phyloP scores from a whole-genome alignment of 2,113 vertebrate genomes.

The Callaeas wilsoni region DNA sequence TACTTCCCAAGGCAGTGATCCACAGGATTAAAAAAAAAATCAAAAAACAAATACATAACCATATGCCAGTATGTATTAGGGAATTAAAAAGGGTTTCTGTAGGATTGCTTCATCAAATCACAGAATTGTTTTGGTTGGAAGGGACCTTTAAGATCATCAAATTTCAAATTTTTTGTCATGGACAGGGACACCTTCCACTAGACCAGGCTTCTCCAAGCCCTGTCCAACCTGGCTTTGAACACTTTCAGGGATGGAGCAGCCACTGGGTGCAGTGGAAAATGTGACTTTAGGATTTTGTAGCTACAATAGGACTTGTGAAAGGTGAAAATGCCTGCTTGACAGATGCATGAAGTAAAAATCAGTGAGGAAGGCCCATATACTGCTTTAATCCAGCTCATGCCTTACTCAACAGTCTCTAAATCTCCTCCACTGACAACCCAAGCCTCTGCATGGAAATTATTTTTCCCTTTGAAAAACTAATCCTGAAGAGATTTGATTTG shows the following conservation, averaged over 20 bases:
- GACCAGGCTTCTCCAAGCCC: background rate
- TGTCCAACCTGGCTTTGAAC: background rate
- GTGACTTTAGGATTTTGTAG: background rate
- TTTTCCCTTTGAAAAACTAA: constrained; percentile 14
- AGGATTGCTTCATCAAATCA: background rate
- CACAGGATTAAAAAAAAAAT: background rate
- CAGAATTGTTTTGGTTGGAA: background rate
- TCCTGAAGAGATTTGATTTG: background rate
- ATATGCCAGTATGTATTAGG: background rate
- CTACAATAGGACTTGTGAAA: background rate
- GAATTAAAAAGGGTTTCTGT: background rate
- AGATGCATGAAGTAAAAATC: background rate
- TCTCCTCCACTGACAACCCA: background rate
- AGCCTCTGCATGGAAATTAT: background rate
- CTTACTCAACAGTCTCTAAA: background rate
- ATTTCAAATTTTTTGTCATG: background rate
- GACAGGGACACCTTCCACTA: background rate
- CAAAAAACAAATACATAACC: background rate
- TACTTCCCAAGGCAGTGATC: background rate
- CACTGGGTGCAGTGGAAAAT: background rate
- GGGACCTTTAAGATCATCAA: background rate
- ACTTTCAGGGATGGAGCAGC: background rate
- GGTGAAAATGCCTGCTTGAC: background rate
- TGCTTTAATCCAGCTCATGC: background rate
- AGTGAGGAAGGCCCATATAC: background rate